Base-by-base conservation (phyloP, 2,797 vertebrate species). In the Gymnodraco acuticeps region DNA sequence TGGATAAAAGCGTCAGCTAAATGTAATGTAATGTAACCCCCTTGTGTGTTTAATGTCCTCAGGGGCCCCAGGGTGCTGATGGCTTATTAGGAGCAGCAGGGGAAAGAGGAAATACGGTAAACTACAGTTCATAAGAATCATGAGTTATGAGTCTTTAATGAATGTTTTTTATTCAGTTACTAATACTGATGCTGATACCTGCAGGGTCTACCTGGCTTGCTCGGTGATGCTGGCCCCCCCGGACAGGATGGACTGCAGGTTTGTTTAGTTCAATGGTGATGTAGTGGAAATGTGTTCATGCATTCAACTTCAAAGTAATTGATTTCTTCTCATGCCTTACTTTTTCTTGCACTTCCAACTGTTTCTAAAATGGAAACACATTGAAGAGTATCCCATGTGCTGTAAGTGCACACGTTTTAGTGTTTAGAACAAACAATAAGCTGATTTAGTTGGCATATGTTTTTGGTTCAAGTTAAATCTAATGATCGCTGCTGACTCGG, bases 161-260 rank as follows among this genome's bases (percentile, higher is more conserved):
- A 45, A 63, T 66, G 0, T 20, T 66, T 23, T 23, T 31, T 59
- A 27, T 50, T 41, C 0, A 52, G 2, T 54, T 41, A 61, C n/a
- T 79, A 16, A 60, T 15, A 19, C 52, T 41, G 47, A 50, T 7
- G 20, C 20, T 70, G 10, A 83, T 3, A 54, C 65, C 10, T 51
- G 1, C 75, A 98, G 97, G 97, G 97, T 33, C 89, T 89, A 9
- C 42, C 46, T 1, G 96, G 96, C 20, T 52, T 63, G 13, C 38
- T 80, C 0, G 97, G 97, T n/a, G 94, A 87, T 13, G 45, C 42
- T 0, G 97, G 96, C 0, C 73, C 89, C 31, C 45, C 56, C 0
- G 97, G 96, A 83, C 91, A 94, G 59, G 94, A 95, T 53, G 97
- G 97, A 23, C 91, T 93, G 82, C 96, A 96, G 96, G 97, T 98